A percentile compares a stretch with the other conserved stretches of the same genome.
Conservation (phyloP, 1,140 invertebrate genomes). For the Mya arenaria region DNA sequence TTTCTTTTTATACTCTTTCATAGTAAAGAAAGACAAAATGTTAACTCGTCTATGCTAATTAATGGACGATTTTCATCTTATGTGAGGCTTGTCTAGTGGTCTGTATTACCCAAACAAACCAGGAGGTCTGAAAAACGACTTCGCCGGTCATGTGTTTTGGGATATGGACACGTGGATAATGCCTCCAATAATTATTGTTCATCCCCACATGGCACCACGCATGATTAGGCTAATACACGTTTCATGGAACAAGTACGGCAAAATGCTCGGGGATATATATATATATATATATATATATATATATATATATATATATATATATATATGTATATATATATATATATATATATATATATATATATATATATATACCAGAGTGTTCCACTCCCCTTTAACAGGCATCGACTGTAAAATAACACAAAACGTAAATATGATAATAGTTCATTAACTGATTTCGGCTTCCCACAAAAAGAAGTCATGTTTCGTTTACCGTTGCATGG, state of each 20-base stretch:
- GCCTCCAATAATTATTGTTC: conserved; percentile 76
- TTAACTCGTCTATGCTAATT: no score
- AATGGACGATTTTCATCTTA: background rate
- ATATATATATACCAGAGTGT: conserved; percentile 71
- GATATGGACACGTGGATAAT: conserved; percentile 82
- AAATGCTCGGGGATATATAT: conserved; percentile 71
- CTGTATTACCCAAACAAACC: conserved; percentile 36
- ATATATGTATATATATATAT: no score
- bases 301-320: no score
- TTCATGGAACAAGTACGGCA: conserved; percentile 69
- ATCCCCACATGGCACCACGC: conserved; percentile 68
- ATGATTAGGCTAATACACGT: conserved; percentile 65
- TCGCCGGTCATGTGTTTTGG: conserved; percentile 81
- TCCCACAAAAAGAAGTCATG: no score
- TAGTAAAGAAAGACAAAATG: background rate
- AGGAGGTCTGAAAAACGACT: conserved; percentile 59
- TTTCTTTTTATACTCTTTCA: no score
- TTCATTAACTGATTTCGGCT: no score
- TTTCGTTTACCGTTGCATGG: no score
- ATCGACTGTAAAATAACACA: conserved; percentile 64
- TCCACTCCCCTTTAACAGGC: conserved; percentile 80
- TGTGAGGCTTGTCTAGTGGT: conserved; percentile 59
- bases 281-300: no score
- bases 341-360: no score
- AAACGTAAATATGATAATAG: no score